Base-by-base conservation (phyloP, 2,113 vertebrate species). In the Trochalopteron elliotii region DNA sequence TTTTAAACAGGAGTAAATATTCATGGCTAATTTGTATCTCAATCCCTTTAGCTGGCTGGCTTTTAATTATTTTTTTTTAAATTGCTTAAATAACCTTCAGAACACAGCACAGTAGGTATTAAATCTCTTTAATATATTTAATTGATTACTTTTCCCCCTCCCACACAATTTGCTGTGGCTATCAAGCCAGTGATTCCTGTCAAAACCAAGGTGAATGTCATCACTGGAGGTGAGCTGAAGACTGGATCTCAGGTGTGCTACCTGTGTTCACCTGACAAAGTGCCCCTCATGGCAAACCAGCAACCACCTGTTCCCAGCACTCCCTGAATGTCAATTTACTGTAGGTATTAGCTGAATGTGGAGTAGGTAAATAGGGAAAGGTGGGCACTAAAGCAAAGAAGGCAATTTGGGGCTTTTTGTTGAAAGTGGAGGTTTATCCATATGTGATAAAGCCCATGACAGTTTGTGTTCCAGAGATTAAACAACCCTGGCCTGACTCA, bases 71-170 rank as follows among this genome's bases (percentile, higher is more conserved):
- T 67, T 63, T 67, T 63, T 77, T 35, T 80, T 22, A 15, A 8
- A 10, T 23, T 61, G 11, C 22, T 89, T 57, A 59, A 84, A 44
- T 63, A 63, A 37, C 35, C 67, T 83, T 8, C 47, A 64, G 60
- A 60, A 40, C 24, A 30, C 40, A 37, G 35, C 56, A 22, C 13
- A 49, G 14, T 4, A 57, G 10, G 11, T 79, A 47, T 65, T 45
- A 75, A 64, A 76, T 42, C 59, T 85, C 71, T 79, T 35, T 74
- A 18, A 50, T 25, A 5, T 23, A 72, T 50, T 65, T 44, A 65
- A 60, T 27, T 31, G 42, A 22, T 79, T 37, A 33, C 2, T 15
- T 39, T 7, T 3, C 0, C 2, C 2, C 2, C 7, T 24, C 6
- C 7, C 2, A 2, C 12, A 21, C 12, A 39, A 3, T 14, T 83